Conservation (phyloP, 2,113 vertebrate species). For the Neodontobutis hainanensis region DNA sequence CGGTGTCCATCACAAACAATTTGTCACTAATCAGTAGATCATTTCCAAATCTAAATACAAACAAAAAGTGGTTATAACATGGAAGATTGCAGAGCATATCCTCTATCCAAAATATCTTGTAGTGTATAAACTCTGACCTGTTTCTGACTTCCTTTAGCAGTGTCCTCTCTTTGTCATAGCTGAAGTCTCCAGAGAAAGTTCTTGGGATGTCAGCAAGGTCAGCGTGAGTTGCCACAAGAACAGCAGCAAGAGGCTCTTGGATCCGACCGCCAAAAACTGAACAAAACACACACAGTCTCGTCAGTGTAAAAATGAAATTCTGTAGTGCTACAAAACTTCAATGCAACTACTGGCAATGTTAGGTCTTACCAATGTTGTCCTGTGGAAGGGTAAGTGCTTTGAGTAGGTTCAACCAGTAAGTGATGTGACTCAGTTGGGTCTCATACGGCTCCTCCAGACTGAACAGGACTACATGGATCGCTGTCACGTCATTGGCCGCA, state of each 20-base stretch:
- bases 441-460: constrained; percentile 96
- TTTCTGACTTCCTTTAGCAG: constrained; percentile 91
- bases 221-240: constrained; percentile 92
- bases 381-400: constrained; percentile 90
- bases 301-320: background rate
- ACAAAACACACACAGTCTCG: background rate
- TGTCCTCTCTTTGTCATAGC: constrained; percentile 87
- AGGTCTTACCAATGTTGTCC: constrained; percentile 86
- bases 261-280: constrained; percentile 90
- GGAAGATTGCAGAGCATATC: background rate
- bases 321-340: too few species aligned
- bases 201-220: constrained; percentile 93
- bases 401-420: constrained; percentile 96
- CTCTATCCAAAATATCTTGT: too few species aligned
- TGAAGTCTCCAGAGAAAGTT: constrained; percentile 89
- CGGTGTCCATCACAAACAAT: constrained; percentile 92
- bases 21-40: constrained; percentile 92
- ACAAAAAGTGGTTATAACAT: background rate
- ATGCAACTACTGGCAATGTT: background rate
- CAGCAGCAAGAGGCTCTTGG: constrained; percentile 85
- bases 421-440: constrained; percentile 93
- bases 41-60: constrained; percentile 87
- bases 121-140: constrained; percentile 77
- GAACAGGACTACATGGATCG: constrained; percentile 91
- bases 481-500: constrained; percentile 89